Base-by-base conservation (phyloP, 2,797 vertebrate genomes). In the Acipenser oxyrinchus region DNA sequence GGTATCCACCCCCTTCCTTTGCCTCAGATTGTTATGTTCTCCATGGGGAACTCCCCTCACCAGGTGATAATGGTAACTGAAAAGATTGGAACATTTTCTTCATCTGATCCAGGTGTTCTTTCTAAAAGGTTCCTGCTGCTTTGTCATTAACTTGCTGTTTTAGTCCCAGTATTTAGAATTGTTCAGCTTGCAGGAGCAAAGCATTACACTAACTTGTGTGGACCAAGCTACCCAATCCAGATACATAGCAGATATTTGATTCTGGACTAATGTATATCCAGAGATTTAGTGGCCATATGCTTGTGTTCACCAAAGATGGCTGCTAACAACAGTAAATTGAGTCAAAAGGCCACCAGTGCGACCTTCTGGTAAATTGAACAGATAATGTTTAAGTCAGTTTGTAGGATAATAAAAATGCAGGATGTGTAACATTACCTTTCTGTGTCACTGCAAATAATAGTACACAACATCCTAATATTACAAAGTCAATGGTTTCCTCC, bases 401-500 rank as follows among this genome's bases (percentile, higher is more conserved):
- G 23, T 2, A 37, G 23, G 23, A 37, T 37, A 37, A 8, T 9
- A 12, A 3, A 9, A 11, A 11, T 4, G 8, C 51, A 52, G 51
- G 8, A 8, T 52, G 51, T 11, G 51, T 11, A 52, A 52, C 51
- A 51, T 48, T 8, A 18, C 7, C 15, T 66, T 71, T 71, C 74
- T 65, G 15, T 71, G 68, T 73, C 65, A 69, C 57, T 69, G 68
- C 76, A 2, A 37, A 37, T 37, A 37, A 37, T 37, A 37, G 4
- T 1, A 37, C 15, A 18, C 15, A 37, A 37, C 23, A 37, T 37
- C 3, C 23, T 37, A 37, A 37, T 37, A 37, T 37, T 37, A 37
- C 23, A 37, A 37, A 37, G 23, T 37, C 23, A 37, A 37, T 37
- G 23, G 23, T 37, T 37, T 37, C 23, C 23, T 37, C 23, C 58